phyloP scores from a whole-genome alignment of 2,113 vertebrate genomes.

The Xerus inauris region DNA sequence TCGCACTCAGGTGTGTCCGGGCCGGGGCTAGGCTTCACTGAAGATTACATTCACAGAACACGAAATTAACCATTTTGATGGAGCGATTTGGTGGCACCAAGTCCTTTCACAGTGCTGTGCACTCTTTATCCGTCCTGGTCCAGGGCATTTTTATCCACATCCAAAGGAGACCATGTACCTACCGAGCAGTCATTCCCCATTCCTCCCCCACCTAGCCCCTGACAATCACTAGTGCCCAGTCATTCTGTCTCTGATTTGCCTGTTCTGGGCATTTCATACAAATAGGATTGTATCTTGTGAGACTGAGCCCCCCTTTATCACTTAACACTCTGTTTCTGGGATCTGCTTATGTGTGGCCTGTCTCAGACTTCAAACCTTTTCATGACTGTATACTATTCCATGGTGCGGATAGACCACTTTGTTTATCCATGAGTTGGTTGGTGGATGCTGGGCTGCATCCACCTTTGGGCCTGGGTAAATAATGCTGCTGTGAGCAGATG shows the following conservation, averaged over 20 bases:
- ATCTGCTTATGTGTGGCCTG: fast-evolving
- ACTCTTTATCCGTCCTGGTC: fast-evolving
- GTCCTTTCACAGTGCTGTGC: fast-evolving
- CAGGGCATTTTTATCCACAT: not conserved
- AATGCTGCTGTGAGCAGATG: no score
- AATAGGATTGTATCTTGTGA: fast-evolving
- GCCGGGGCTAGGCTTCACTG: fast-evolving
- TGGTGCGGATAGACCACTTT: fast-evolving
- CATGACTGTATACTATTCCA: fast-evolving
- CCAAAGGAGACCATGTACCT: no score
- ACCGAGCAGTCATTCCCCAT: fast-evolving
- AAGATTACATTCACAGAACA: not conserved
- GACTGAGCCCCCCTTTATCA: fast-evolving
- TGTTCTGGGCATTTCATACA: fast-evolving
- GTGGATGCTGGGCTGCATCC: not conserved
- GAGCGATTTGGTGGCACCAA: fast-evolving
- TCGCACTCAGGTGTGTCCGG: fast-evolving
- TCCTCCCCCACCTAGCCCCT: not conserved
- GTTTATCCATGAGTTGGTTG: fast-evolving
- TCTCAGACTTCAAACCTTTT: no score
- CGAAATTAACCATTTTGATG: fast-evolving
- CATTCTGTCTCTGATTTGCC: not conserved
- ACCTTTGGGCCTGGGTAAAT: not conserved
- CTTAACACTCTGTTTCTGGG: fast-evolving
- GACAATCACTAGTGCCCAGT: fast-evolving